Evolutionary conservation across 2,888 invertebrate species (phyloP).

Genomic region (Myopa tessellatipennis): DNA sequence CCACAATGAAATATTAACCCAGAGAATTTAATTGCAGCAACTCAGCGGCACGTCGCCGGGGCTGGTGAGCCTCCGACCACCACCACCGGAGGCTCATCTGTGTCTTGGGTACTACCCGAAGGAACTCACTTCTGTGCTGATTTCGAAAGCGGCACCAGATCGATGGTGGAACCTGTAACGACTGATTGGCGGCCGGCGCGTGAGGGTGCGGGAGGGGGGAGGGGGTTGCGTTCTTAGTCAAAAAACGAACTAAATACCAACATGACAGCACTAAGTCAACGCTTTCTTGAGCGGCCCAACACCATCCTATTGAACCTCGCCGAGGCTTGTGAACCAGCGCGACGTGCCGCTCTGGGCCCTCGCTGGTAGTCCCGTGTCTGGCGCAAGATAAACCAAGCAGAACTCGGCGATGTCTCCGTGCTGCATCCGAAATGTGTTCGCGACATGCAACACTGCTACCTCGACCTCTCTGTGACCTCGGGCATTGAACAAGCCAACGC

Average conservation of each 20-base stretch:
- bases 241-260: neutral
- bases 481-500: conserved; percentile 10
- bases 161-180: too few species aligned
- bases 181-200: neutral
- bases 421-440: conserved; percentile 15
- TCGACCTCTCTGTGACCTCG: neutral
- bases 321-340: neutral
- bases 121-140: too few species aligned
- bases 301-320: neutral
- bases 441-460: conserved; percentile 25
- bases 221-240: neutral
- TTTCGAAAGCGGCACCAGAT: too few species aligned
- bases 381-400: conserved; percentile 26
- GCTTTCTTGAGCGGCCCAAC: neutral
- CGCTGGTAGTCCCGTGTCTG: conserved; percentile 14
- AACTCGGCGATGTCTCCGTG: conserved; percentile 26
- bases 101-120: too few species aligned
- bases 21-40: neutral
- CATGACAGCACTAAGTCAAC: neutral
- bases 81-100: too few species aligned
- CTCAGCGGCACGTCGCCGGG: neutral
- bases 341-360: neutral
- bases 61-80: neutral
- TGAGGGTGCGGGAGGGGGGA: neutral
- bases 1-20: conserved; percentile 25